A percentile compares a stretch with the other conserved stretches of the same genome.
phyloP scores from a whole-genome alignment of 37 sponge, comb jelly and placozoan species.

The Oscarella lobularis region DNA sequence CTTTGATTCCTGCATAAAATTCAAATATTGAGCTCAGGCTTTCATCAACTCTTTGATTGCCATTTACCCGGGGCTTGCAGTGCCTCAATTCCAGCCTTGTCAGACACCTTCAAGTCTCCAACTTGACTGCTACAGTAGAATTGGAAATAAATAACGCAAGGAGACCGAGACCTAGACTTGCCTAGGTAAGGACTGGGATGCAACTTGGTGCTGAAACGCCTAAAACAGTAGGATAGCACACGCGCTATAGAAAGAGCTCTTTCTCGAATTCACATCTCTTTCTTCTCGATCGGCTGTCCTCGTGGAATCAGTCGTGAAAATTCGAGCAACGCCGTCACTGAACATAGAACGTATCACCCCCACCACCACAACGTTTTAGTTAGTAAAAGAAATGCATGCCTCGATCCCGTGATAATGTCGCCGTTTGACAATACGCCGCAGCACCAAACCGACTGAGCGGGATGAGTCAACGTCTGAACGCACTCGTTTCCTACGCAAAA shows the following conservation, averaged over 20 bases:
- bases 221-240: no score
- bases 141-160: no score
- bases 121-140: not conserved
- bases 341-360: not conserved
- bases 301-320: not conserved
- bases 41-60: no score
- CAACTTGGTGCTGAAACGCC: not conserved
- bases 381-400: not conserved
- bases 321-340: not conserved
- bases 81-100: not conserved
- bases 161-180: no score
- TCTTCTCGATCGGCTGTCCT: no score
- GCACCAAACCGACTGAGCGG: not conserved
- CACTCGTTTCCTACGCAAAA: not conserved
- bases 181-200: not conserved
- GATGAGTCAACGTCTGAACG: not conserved
- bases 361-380: not conserved
- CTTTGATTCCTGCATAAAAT: not conserved
- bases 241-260: no score
- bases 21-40: no score
- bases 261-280: no score
- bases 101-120: not conserved
- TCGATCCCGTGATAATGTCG: not conserved
- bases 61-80: not conserved
- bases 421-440: not conserved